phyloP scores from a whole-genome alignment of 2,888 invertebrate genomes.

The Mellilla xanthometata region DNA sequence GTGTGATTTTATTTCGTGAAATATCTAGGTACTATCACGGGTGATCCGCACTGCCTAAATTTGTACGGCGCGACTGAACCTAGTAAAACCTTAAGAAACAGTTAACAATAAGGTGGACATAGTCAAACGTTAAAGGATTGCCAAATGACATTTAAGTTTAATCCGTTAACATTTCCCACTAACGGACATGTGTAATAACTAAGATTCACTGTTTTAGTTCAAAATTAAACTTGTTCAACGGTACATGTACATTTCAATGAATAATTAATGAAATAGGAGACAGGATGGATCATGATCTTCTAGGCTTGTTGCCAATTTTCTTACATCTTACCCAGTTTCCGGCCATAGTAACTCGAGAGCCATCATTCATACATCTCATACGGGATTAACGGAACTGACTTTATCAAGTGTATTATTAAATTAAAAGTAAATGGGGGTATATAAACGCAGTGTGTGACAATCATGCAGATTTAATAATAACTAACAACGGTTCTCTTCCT shows the following conservation, averaged over 20 bases:
- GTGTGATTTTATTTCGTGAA: no score
- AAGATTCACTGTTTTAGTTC: conserved; percentile 47
- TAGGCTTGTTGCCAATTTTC: conserved; percentile 39
- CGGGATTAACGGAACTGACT: conserved; percentile 44
- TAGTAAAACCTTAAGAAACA: no score
- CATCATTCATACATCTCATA: conserved; percentile 36
- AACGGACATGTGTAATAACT: conserved; percentile 43
- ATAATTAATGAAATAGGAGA: conserved; percentile 37
- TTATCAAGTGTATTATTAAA: conserved; percentile 36
- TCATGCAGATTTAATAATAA: conserved; percentile 58
- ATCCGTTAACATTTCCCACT: conserved; percentile 50
- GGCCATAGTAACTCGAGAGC: conserved; percentile 46
- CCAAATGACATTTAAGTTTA: conserved; percentile 26
- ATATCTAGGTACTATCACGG: no score
- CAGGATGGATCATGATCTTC: conserved; percentile 41
- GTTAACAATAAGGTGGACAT: no score
- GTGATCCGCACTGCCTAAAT: no score
- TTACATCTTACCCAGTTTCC: conserved; percentile 69
- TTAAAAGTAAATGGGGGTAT: conserved; percentile 32
- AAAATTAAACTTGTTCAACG: no score
- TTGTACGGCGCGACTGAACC: no score
- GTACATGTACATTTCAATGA: conserved; percentile 40
- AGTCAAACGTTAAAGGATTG: not conserved
- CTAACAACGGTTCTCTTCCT: conserved; percentile 33
- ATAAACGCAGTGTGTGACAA: conserved; percentile 51